Conservation (phyloP, 2,888 invertebrate species). For the Callyntrura guangdongensis region DNA sequence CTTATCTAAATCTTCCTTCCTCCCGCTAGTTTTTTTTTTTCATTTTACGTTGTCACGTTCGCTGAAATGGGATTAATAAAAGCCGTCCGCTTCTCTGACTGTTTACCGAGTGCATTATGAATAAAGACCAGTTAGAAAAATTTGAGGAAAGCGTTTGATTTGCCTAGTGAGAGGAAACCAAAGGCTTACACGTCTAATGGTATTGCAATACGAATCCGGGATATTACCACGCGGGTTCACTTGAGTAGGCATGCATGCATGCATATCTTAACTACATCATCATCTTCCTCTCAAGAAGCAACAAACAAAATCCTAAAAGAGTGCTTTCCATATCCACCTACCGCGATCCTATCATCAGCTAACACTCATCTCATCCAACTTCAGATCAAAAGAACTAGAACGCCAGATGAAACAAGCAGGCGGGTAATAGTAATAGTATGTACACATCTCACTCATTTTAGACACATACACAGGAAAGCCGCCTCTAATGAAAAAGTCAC, state of each 20-base stretch:
- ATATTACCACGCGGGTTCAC: conserved; percentile 40
- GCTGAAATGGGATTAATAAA: too few relatives aligned
- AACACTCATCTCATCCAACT: neutral
- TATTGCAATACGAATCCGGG: conserved; percentile 8
- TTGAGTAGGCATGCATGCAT: conserved; percentile 57
- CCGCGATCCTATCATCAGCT: conserved; percentile 24
- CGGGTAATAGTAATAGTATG: too few relatives aligned
- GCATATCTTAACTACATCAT: conserved; percentile 56
- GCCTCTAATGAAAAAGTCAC: conserved; percentile 50
- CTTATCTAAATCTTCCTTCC: neutral
- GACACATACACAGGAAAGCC: conserved; percentile 46
- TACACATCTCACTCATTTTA: conserved; percentile 31
- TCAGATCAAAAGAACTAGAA: conserved; percentile 39
- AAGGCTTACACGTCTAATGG: conserved; percentile 8
- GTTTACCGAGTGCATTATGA: too few relatives aligned
- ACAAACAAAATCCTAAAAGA: conserved; percentile 20
- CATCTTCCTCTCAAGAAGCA: conserved; percentile 26
- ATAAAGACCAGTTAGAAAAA: too few relatives aligned
- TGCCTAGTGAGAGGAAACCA: neutral
- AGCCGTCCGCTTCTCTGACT: too few relatives aligned
- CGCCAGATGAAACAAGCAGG: conserved; percentile 41
- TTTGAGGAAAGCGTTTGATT: neutral
- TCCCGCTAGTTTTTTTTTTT: too few relatives aligned
- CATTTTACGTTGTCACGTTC: too few relatives aligned
- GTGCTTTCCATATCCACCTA: conserved; percentile 14